Evolutionary conservation across 1,140 invertebrate species (phyloP).

Genomic region (Aphidius ervi): DNA sequence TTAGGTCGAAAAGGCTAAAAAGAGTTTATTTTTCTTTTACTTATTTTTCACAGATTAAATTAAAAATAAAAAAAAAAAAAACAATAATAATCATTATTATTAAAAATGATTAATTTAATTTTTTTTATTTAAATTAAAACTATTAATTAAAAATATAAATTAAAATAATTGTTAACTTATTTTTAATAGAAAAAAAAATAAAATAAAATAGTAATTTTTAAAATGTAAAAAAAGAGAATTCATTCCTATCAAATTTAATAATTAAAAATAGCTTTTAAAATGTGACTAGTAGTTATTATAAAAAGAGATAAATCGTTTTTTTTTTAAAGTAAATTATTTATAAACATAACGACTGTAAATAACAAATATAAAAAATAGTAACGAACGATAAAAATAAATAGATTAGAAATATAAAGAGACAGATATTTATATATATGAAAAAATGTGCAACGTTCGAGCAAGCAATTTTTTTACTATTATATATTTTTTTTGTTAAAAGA

Average conservation of each 20-base stretch:
- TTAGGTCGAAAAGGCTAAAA: slow-evolving; percentile 30
- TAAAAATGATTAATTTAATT: not conserved
- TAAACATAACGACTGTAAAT: slow-evolving; percentile 3
- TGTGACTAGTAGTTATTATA: not conserved
- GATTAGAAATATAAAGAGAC: slow-evolving; percentile 11
- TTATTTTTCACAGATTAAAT: not conserved
- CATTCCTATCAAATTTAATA: too few relatives aligned
- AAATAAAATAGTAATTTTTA: slow-evolving; percentile 1
- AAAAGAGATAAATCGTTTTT: not conserved
- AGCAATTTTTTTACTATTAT: slow-evolving; percentile 33
- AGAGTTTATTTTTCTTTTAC: slow-evolving; percentile 12
- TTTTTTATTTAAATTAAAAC: slow-evolving; percentile 6
- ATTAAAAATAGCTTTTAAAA: too few relatives aligned
- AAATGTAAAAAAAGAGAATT: slow-evolving; percentile 6
- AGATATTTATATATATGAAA: slow-evolving; percentile 8
- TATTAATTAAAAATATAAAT: slow-evolving; percentile 7
- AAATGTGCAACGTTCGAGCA: slow-evolving; percentile 46
- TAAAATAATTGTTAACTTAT: slow-evolving; percentile 4
- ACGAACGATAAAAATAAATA: not conserved
- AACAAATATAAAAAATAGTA: slow-evolving; percentile 3
- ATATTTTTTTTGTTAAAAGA: slow-evolving; percentile 1
- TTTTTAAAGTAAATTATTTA: slow-evolving; percentile 11
- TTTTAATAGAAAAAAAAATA: not conserved
- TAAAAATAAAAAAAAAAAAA: slow-evolving; percentile 8
- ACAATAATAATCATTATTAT: not conserved